Evolutionary conservation across 2,797 vertebrate species (phyloP).

Genomic region (Gallinago stenura): DNA sequence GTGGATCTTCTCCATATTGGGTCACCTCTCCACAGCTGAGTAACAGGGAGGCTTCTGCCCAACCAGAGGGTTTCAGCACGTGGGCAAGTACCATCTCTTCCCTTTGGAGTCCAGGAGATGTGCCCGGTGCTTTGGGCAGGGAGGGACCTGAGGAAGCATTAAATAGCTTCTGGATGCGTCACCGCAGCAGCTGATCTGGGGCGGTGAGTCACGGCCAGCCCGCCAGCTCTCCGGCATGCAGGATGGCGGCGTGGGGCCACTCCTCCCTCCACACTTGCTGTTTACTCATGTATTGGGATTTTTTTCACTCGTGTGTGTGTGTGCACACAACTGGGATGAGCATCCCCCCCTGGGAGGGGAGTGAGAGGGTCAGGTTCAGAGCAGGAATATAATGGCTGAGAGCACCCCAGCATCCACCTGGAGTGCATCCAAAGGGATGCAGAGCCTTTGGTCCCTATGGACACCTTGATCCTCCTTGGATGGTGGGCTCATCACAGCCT

Average conservation of each 20-base stretch:
- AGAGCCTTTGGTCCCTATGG: background rate
- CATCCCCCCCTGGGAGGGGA: background rate
- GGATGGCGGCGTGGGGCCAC: background rate
- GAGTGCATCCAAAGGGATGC: background rate
- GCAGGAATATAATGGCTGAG: background rate
- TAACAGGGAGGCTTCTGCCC: background rate
- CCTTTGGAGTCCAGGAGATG: background rate
- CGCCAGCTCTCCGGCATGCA: background rate
- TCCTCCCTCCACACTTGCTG: background rate
- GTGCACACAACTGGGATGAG: background rate
- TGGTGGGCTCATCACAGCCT: background rate
- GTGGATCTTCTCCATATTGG: background rate
- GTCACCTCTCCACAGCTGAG: background rate
- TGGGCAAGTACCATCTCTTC: background rate
- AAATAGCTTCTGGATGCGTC: conserved; percentile 24
- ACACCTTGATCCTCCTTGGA: background rate
- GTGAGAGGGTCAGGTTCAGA: background rate
- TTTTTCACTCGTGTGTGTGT: background rate
- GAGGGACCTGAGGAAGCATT: background rate
- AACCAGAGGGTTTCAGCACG: background rate
- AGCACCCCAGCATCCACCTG: background rate
- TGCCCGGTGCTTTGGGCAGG: fast-evolving
- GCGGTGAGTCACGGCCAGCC: conserved; percentile 1
- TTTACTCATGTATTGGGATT: background rate
- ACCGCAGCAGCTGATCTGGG: background rate